Base-by-base conservation (phyloP, 2,797 vertebrate genomes). In the Pelochelys cantorii region DNA sequence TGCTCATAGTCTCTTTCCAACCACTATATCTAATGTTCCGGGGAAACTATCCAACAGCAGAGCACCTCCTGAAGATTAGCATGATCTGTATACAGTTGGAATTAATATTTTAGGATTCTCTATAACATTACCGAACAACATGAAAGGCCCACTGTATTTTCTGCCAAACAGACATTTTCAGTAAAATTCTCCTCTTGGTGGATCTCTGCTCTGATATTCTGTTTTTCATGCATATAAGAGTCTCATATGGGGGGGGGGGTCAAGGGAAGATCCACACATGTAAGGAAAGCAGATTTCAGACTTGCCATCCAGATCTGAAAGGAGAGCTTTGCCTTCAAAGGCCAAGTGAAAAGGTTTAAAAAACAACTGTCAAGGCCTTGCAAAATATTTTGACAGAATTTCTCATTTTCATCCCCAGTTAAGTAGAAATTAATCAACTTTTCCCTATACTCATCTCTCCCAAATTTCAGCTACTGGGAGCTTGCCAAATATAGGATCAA, bases 401-500 rank as follows among this genome's bases (percentile, higher is more conserved):
- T 85, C 65, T 84, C 88, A 84, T 59, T 77, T 52, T 57, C 90
- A 34, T 93, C 88, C 22, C 62, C 81, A 83, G 62, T 11, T 85
- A 25, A 88, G 78, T 84, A 80, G 93, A 83, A 79, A 81, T 59
- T 15, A 94, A 87, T 59, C 79, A 82, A 12, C 34, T 82, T 90
- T 84, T 88, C 23, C 20, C 90, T 52, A 56, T 78, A 86, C 86
- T 86, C 13, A 8, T 48, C 14, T 88, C 89, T 93, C 71, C 84
- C 93, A 94, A 93, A 92, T 37, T 71, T 52, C 37, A 91, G 84
- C 81, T 91, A 74, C 71, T 54, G 84, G 60, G 83, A 96, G 60
- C 59, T 94, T 85, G 89, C 48, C 92, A 87, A 91, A 84, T 18
- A 77, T 48, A 62, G 2, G 25, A 59, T 89, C 75, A 88, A 75